Conservation (phyloP, 2,113 vertebrate genomes). For the Heptranchias perlo region DNA sequence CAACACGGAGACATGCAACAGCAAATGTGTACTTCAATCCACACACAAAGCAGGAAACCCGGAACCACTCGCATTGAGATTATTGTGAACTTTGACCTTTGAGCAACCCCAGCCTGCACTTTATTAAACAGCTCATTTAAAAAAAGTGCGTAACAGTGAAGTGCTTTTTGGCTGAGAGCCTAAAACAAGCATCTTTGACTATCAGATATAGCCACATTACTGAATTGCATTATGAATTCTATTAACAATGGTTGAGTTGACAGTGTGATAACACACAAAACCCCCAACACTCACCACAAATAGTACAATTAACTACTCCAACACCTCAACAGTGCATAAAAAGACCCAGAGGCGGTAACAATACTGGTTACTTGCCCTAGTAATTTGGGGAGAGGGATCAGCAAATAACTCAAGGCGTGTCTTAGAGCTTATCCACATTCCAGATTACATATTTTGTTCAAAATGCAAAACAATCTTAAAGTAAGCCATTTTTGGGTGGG, state of each 20-base stretch:
- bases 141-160: not conserved
- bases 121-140: not conserved
- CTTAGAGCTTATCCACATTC: not conserved
- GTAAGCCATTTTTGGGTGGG: no score
- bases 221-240: not conserved
- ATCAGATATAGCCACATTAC: not conserved
- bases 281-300: not conserved
- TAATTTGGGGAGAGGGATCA: not conserved
- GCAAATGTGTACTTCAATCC: not conserved
- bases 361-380: not conserved
- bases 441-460: not conserved
- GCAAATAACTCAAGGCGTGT: not conserved
- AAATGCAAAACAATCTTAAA: not conserved
- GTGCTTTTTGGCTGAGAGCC: no score
- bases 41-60: not conserved
- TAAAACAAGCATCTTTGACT: no score
- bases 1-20: not conserved
- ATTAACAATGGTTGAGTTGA: not conserved
- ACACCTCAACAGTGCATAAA: not conserved
- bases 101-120: not conserved
- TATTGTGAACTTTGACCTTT: not conserved
- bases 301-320: not conserved
- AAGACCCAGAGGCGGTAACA: not conserved
- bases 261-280: not conserved
- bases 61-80: not conserved